Percentiles rank a stretch among this genome's conserved stretches.
These are phyloP conservation scores for Tholera decimalis DNA, from an alignment of 2,888 invertebrate species.

Conservation along the genomic window DNA sequence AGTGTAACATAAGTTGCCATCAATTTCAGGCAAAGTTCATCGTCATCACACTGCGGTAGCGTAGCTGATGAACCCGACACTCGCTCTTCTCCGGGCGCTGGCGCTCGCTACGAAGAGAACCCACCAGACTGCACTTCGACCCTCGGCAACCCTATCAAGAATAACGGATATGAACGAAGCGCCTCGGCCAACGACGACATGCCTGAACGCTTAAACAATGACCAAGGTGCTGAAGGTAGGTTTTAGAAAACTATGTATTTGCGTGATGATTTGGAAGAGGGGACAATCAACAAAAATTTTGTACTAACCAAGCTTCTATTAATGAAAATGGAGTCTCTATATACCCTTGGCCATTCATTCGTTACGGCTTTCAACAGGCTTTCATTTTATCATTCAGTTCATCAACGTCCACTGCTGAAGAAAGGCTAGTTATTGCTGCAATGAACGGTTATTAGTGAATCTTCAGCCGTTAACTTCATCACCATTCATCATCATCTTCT, in stretches of 20 bases:
- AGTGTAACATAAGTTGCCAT: background rate
- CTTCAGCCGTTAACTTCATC: conserved; percentile 45
- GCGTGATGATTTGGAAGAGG: conserved; percentile 60
- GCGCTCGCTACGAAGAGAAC: conserved; percentile 86
- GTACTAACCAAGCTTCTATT: conserved; percentile 19
- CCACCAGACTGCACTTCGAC: conserved; percentile 88
- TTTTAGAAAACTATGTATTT: conserved; percentile 53
- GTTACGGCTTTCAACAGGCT: conserved; percentile 12
- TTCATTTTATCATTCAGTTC: conserved; percentile 17
- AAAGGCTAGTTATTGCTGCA: conserved; percentile 6
- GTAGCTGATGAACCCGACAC: conserved; percentile 89
- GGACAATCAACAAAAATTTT: conserved; percentile 18
- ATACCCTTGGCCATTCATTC: conserved; percentile 11
- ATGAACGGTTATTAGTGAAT: conserved; percentile 24
- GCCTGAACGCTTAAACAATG: conserved; percentile 87
- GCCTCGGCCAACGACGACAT: conserved; percentile 85
- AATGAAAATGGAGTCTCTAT: conserved; percentile 22
- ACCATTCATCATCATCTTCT: conserved; percentile 53
- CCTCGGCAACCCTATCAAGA: conserved; percentile 87
- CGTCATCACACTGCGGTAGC: conserved; percentile 90
- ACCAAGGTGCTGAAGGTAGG: conserved; percentile 90
- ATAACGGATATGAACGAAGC: conserved; percentile 90
- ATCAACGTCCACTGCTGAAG: conserved; percentile 30
- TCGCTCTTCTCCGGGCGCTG: conserved; percentile 88
- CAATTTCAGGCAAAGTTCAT: conserved; percentile 87